A percentile compares a stretch with the other conserved stretches of the same genome.
Conservation (phyloP, 2,888 invertebrate genomes). For the Timema cristinae region DNA sequence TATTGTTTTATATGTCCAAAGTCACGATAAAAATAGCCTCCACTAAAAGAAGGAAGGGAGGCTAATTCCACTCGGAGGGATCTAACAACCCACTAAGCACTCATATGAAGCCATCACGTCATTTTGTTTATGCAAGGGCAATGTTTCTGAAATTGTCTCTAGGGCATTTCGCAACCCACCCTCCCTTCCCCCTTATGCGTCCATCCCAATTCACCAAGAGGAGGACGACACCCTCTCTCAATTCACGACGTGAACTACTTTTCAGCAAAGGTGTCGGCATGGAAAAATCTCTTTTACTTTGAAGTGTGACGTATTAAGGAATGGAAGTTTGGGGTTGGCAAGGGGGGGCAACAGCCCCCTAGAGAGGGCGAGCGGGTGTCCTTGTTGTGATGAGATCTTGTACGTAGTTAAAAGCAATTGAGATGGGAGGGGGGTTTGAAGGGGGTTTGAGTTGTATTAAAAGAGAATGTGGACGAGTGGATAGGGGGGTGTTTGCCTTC, state of each 20-base stretch:
- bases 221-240: not conserved
- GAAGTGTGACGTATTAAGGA: conserved; percentile 19
- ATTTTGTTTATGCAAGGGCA: conserved; percentile 16
- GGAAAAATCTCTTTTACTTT: conserved; percentile 26
- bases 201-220: no score
- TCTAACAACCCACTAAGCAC: conserved; percentile 12
- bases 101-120: conserved; percentile 14
- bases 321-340: not conserved
- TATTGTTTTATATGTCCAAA: no score
- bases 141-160: conserved; percentile 13
- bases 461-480: conserved; percentile 20
- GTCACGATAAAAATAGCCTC: no score
- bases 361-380: conserved; percentile 13
- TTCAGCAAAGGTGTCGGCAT: conserved; percentile 28
- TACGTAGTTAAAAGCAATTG: conserved; percentile 25
- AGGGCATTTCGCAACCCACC: not conserved
- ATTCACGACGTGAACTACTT: conserved; percentile 16
- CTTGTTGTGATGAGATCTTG: conserved; percentile 25
- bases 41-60: not conserved
- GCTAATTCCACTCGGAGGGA: conserved; percentile 7
- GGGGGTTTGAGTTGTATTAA: conserved; percentile 18
- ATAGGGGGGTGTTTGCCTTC: conserved; percentile 15
- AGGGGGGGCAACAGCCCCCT: conserved; percentile 2
- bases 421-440: not conserved
- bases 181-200: no score